Conservation (phyloP, 2,797 vertebrate species). For the Heterohyrax brucei region DNA sequence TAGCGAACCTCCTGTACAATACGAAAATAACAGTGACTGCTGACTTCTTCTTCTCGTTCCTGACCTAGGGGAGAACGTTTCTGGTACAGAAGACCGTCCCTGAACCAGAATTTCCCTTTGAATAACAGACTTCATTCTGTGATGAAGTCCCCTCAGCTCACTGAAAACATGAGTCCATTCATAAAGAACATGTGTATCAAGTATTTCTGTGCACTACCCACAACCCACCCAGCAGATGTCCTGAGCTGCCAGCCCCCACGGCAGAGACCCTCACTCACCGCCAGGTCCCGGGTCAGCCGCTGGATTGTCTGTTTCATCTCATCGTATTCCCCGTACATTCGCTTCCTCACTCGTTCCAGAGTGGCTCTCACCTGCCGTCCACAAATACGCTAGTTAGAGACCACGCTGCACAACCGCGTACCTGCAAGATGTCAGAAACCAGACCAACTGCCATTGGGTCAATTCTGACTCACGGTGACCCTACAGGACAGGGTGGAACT, state of each 20-base stretch:
- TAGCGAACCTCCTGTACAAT: too few relatives aligned
- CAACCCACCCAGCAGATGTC: neutral
- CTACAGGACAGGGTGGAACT: too few relatives aligned
- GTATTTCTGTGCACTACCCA: neutral
- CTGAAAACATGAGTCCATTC: constrained; percentile 37
- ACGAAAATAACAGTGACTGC: neutral
- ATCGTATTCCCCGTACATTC: constrained; percentile 98
- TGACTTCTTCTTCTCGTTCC: neutral
- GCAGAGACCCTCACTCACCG: constrained; percentile 88
- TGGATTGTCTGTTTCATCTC: constrained; percentile 98
- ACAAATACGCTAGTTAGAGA: constrained; percentile 56
- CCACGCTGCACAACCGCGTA: neutral
- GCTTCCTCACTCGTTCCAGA: constrained; percentile 97
- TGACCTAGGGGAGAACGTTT: neutral
- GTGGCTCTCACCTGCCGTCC: constrained; percentile 96
- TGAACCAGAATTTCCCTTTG: neutral
- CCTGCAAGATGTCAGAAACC: neutral
- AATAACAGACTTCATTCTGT: constrained; percentile 42
- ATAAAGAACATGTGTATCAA: neutral
- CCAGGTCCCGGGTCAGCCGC: constrained; percentile 95
- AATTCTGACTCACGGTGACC: too few relatives aligned
- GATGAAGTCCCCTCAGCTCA: constrained; percentile 13
- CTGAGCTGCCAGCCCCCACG: neutral
- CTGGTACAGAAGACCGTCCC: neutral
- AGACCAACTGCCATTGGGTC: too few relatives aligned